Conservation (phyloP, 2,888 invertebrate species). For the Colletes collaris region DNA sequence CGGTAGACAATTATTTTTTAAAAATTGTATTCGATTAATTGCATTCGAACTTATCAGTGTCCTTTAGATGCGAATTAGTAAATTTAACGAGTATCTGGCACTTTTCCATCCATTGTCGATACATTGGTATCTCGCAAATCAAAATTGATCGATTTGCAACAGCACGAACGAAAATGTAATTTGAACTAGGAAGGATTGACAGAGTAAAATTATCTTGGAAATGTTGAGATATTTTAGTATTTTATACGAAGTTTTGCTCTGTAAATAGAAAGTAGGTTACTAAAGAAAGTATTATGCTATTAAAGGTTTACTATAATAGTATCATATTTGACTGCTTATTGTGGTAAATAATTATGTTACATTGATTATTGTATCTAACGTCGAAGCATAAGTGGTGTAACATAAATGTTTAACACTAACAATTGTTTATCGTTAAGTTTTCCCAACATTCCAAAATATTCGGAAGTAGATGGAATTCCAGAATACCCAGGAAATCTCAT, state of each 20-base stretch:
- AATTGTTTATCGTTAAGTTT: constrained; percentile 1
- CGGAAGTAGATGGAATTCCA: neutral
- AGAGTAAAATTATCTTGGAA: constrained; percentile 63
- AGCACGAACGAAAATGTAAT: constrained; percentile 40
- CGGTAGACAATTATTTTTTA: constrained; percentile 15
- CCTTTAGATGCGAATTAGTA: constrained; percentile 9
- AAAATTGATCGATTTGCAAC: constrained; percentile 41
- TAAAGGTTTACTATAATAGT: constrained; percentile 56
- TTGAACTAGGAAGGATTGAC: constrained; percentile 52
- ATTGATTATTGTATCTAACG: neutral
- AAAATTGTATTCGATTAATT: constrained; percentile 16
- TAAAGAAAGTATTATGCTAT: constrained; percentile 74
- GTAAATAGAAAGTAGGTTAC: constrained; percentile 68
- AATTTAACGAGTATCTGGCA: constrained; percentile 48
- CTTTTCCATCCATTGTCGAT: constrained; percentile 55
- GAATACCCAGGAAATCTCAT: neutral
- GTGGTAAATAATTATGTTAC: constrained; percentile 30
- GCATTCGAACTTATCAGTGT: constrained; percentile 4
- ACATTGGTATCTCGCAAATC: constrained; percentile 45
- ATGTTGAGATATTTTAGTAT: constrained; percentile 71
- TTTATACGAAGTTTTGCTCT: constrained; percentile 71
- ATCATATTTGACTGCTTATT: constrained; percentile 25
- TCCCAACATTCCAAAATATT: constrained; percentile 6
- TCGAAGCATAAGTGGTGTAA: constrained; percentile 35
- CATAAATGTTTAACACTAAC: neutral